phyloP scores from a whole-genome alignment of 2,113 vertebrate genomes.

The Chionomys nivalis region DNA sequence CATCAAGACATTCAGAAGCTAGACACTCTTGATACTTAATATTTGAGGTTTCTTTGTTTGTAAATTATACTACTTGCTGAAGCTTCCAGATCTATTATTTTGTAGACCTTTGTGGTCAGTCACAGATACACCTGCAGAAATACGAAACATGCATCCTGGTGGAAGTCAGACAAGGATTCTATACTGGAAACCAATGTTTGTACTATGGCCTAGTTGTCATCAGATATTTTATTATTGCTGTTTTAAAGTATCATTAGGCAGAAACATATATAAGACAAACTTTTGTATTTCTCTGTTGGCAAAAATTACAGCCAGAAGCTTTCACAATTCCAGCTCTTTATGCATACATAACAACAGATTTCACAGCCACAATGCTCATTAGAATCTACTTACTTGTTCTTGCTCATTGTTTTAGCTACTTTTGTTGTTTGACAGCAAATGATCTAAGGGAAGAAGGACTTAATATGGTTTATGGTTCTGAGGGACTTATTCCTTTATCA shows the following conservation, averaged over 20 bases:
- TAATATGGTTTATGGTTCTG: too few species aligned
- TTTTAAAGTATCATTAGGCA: neutral
- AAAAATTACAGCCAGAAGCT: neutral
- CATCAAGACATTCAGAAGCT: neutral
- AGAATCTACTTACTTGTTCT: too few species aligned
- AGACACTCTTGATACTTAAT: neutral
- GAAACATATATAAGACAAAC: neutral
- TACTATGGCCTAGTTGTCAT: neutral
- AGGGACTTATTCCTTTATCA: too few species aligned
- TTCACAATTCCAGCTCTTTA: neutral
- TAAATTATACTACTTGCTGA: neutral
- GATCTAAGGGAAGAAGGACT: too few species aligned
- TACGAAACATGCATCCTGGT: neutral
- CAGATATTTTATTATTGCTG: neutral
- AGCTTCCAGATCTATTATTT: neutral
- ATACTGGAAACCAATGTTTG: neutral
- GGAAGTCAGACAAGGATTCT: neutral
- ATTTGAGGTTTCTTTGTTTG: rapidly evolving
- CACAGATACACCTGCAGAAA: rapidly evolving
- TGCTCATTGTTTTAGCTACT: too few species aligned
- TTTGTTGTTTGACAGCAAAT: too few species aligned
- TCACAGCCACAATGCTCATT: neutral
- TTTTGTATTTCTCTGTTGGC: neutral
- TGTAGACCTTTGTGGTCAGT: neutral
- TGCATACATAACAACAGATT: too few species aligned